Evolutionary conservation across 2,888 invertebrate genomes (phyloP).

Genomic region (Pogonocherus hispidulus): DNA sequence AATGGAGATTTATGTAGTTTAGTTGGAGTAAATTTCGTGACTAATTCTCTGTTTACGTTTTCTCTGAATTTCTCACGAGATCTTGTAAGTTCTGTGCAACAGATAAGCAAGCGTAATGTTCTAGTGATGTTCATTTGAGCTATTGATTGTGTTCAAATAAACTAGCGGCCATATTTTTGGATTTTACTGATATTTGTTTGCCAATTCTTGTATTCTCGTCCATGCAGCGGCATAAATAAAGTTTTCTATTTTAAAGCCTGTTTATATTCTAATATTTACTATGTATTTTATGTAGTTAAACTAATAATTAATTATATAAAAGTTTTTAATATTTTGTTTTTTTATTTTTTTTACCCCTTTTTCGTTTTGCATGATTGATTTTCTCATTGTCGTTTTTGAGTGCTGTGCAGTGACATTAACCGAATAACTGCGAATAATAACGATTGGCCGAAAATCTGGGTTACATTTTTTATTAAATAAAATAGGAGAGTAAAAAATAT

Average conservation of each 20-base stretch:
- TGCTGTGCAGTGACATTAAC: constrained; percentile 29
- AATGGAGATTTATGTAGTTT: no score
- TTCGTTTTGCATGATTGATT: constrained; percentile 47
- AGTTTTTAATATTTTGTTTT: constrained; percentile 62
- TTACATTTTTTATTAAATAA: constrained; percentile 1
- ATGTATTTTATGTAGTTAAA: constrained; percentile 67
- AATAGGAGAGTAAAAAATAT: no score
- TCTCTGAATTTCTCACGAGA: no score
- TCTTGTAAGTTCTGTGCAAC: no score
- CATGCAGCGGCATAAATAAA: constrained; percentile 40
- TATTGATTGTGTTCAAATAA: no score
- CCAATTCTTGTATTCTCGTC: not conserved
- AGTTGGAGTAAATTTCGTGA: no score
- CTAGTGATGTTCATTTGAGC: no score
- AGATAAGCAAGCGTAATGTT: no score
- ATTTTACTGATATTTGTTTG: not conserved
- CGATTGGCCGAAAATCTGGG: constrained; percentile 43
- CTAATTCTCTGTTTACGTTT: no score
- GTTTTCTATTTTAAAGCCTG: constrained; percentile 64
- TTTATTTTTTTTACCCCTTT: constrained; percentile 54
- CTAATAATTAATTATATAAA: constrained; percentile 61
- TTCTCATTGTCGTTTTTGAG: constrained; percentile 48
- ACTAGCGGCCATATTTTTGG: no score
- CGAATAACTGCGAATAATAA: constrained; percentile 4
- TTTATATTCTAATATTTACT: constrained; percentile 65